Percentiles rank a stretch among this genome's conserved stretches.
Evolutionary conservation across 2,797 vertebrate genomes (phyloP).

Genomic region (Ciconia nigra): DNA sequence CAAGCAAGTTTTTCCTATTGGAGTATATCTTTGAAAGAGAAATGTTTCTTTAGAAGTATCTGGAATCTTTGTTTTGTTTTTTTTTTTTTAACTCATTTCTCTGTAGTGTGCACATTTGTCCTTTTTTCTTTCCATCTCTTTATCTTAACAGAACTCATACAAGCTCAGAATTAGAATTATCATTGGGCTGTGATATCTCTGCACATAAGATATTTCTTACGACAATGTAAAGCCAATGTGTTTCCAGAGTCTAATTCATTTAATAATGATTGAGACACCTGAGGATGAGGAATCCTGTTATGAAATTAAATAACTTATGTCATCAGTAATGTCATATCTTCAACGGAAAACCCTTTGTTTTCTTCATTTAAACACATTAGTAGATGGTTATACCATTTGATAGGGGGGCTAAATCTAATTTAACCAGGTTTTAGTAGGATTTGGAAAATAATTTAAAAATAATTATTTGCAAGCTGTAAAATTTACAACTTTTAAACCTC

Average conservation of each 20-base stretch:
- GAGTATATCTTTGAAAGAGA: neutral
- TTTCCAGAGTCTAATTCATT: conserved; percentile 29
- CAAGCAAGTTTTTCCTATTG: neutral
- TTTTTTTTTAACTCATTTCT: neutral
- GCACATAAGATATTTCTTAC: neutral
- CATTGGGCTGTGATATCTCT: conserved; percentile 7
- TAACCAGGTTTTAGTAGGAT: neutral
- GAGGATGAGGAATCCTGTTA: conserved; percentile 2
- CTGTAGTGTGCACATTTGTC: neutral
- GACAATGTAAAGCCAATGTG: neutral
- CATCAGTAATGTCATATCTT: neutral
- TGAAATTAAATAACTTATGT: neutral
- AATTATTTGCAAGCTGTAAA: neutral
- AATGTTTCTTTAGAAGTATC: neutral
- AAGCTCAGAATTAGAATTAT: conserved; percentile 13
- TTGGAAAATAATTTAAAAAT: neutral
- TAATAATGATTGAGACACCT: conserved; percentile 25
- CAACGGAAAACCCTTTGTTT: neutral
- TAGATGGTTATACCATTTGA: neutral
- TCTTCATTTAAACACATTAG: neutral
- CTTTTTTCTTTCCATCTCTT: conserved; percentile 9
- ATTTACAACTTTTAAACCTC: neutral
- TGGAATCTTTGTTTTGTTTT: neutral
- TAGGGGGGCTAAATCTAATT: neutral
- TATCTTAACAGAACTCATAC: conserved; percentile 22